phyloP scores from a whole-genome alignment of 2,888 invertebrate species.

The Dione vanillae region DNA sequence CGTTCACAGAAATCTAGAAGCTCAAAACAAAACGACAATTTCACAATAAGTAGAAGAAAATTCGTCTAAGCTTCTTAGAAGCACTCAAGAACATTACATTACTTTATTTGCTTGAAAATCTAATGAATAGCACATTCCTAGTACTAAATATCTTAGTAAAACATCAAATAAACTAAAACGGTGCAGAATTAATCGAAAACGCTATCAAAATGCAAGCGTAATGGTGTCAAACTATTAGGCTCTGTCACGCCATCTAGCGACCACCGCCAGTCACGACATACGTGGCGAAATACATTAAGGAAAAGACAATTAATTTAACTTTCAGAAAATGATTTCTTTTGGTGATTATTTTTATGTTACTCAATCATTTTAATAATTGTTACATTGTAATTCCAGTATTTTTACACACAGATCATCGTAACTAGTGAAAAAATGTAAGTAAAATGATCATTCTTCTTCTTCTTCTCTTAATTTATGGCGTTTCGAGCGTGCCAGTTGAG shows the following conservation, averaged over 20 bases:
- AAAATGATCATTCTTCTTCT: no score
- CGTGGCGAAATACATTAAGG: slow-evolving; percentile 34
- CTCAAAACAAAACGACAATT: background rate
- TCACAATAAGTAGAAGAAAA: background rate
- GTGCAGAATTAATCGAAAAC: slow-evolving; percentile 40
- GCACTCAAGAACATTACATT: background rate
- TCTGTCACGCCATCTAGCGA: slow-evolving; percentile 63
- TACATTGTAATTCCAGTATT: no score
- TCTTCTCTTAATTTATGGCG: no score
- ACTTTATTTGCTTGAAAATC: background rate
- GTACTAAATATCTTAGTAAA: slow-evolving; percentile 11
- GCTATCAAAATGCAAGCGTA: slow-evolving; percentile 59
- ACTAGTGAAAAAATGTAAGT: no score
- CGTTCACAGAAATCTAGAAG: background rate
- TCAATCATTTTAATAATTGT: no score
- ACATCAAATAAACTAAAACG: slow-evolving; percentile 10
- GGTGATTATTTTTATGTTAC: no score
- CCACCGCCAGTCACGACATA: slow-evolving; percentile 55
- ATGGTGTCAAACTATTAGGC: slow-evolving; percentile 65
- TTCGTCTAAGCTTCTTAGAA: background rate
- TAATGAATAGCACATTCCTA: background rate
- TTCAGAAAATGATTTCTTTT: no score
- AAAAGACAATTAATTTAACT: no score
- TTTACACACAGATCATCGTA: no score
- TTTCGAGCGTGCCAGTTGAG: no score